Evolutionary conservation across 2,888 invertebrate genomes (phyloP), one percentile per base, ranked within the genome.

Genomic region (Dolichomitus sp.): DNA sequence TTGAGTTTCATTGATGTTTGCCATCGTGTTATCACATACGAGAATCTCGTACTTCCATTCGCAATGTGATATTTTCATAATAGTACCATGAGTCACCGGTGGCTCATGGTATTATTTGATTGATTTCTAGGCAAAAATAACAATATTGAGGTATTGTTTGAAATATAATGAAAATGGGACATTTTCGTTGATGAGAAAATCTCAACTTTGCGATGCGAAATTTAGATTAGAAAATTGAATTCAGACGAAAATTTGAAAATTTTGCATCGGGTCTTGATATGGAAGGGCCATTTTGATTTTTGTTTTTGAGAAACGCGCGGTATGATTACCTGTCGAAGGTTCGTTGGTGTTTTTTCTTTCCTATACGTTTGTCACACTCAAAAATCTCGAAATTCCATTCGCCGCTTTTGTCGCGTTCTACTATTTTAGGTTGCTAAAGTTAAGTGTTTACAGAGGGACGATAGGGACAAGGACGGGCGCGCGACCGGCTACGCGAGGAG

Each of bases 401-500:
- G 23, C 27, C 9, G 23, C 1, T 52, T 52, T 5, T 19, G 17
- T 23, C 23, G 23, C 11, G 19, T 23, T 23, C 19, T 17, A 23
- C 23, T 54, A n/a, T 17, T 48, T 48, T 48, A 48, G 48, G 48
- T 48, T 48, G 48, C 17, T 17, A 4, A n/a, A 5, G 48, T 48
- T 17, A n/a, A 5, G 17, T 57, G 57, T 57, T 57, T 57, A 37
- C n/a, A 17, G 23, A 40, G 30, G 59, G 57, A 65, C 50, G 52
- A 17, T 12, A 7, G 17, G 50, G 19, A 17, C 27, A 40, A 33
- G 12, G 72, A 68, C 40, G 33, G 12, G 19, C 19, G 65, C 33
- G 19, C 45, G 40, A 66, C 68, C 82, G 79, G 79, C 82, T 82
- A 75, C 48, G 63, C 65, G 57, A 50, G 69, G 48, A 68, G 45